A percentile compares a stretch with the other conserved stretches of the same genome.
Evolutionary conservation across 2,888 invertebrate species (phyloP).

Genomic region (Sphecodes monilicornis): DNA sequence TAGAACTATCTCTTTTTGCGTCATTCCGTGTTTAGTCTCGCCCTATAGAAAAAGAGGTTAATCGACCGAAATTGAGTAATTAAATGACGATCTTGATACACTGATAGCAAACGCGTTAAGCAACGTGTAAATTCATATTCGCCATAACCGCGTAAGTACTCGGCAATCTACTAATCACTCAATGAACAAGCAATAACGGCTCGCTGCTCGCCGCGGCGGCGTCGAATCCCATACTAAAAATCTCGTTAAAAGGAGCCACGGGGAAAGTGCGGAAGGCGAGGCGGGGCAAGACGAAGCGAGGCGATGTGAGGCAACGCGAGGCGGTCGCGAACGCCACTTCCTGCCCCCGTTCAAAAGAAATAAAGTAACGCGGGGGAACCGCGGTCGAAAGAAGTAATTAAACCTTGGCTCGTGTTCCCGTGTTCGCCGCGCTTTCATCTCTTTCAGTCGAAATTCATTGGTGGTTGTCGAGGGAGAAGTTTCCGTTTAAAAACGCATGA

Average conservation of each 20-base stretch:
- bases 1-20: no score
- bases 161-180: slow-evolving; percentile 13
- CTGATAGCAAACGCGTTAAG: neutral
- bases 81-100: neutral
- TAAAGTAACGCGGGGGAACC: slow-evolving; percentile 5
- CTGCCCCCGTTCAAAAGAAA: neutral
- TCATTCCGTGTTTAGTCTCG: no score
- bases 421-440: slow-evolving; percentile 34
- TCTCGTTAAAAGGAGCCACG: slow-evolving; percentile 3
- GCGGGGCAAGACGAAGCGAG: neutral
- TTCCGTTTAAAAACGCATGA: slow-evolving; percentile 43
- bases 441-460: slow-evolving; percentile 50
- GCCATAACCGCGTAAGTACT: neutral
- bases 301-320: neutral
- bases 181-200: neutral
- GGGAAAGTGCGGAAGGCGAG: neutral
- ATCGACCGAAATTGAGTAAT: neutral
- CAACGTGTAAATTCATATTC: neutral
- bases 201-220: neutral
- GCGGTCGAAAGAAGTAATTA: slow-evolving; percentile 47
- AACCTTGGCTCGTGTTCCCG: slow-evolving; percentile 13
- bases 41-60: neutral
- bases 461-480: slow-evolving; percentile 30
- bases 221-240: neutral
- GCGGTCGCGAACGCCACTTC: neutral